Conservation (phyloP, 2,888 invertebrate species). For the Anthrax anthrax region DNA sequence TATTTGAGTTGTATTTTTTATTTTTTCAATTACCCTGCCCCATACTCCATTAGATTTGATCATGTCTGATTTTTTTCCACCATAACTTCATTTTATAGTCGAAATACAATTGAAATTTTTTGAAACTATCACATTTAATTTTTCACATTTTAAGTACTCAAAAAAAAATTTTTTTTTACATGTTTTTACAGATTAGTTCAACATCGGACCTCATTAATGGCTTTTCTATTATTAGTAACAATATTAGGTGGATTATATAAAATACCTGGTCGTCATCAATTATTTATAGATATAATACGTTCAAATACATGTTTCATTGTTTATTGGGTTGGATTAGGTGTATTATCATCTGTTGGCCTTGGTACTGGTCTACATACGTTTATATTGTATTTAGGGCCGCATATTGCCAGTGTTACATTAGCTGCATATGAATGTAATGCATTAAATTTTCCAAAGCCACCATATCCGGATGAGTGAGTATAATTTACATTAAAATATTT, state of each 20-base stretch:
- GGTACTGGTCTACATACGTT: slow-evolving; percentile 99
- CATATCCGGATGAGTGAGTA: slow-evolving; percentile 90
- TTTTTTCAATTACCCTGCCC: too few species aligned
- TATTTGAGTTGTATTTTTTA: too few species aligned
- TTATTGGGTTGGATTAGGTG: slow-evolving; percentile 88
- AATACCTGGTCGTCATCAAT: slow-evolving; percentile 32
- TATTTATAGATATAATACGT: slow-evolving; percentile 27
- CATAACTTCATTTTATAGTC: too few species aligned
- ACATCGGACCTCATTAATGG: slow-evolving; percentile 26
- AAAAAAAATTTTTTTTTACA: not conserved
- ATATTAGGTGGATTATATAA: slow-evolving; percentile 29
- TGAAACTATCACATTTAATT: too few species aligned
- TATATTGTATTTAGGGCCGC: slow-evolving; percentile 95
- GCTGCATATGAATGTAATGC: slow-evolving; percentile 96
- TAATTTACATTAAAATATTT: not conserved
- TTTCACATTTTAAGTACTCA: too few species aligned
- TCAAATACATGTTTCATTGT: slow-evolving; percentile 37
- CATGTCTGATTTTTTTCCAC: too few species aligned
- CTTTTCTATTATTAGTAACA: slow-evolving; percentile 28
- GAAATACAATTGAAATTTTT: too few species aligned
- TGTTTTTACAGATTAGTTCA: slow-evolving; percentile 24
- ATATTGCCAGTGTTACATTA: slow-evolving; percentile 94
- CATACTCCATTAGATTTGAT: too few species aligned
- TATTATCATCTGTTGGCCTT: slow-evolving; percentile 92
- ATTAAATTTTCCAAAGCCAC: slow-evolving; percentile 91